Conservation (phyloP, 2,797 vertebrate species). For the Monodelphis domestica region DNA sequence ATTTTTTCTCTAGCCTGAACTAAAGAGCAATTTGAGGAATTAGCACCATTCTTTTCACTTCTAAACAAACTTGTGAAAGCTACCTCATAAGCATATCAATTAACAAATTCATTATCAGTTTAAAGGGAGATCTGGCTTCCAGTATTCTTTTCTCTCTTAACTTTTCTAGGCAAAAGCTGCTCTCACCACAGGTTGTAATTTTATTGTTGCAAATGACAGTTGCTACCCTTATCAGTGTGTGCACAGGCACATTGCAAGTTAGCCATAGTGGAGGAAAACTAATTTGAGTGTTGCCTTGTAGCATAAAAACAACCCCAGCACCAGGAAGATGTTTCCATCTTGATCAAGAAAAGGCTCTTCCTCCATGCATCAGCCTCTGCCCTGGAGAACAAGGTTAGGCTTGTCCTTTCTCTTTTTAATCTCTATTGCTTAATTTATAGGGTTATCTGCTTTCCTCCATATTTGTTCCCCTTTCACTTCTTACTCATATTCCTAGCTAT, state of each 20-base stretch:
- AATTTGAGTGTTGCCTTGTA: neutral
- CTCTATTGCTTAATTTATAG: constrained; percentile 37
- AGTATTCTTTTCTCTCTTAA: neutral
- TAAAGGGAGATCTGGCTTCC: neutral
- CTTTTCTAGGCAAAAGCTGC: neutral
- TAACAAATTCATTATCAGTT: neutral
- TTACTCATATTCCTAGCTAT: neutral
- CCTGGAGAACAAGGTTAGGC: neutral
- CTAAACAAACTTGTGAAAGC: neutral
- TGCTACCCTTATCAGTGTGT: neutral
- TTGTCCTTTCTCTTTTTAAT: constrained; percentile 11
- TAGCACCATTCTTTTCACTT: neutral
- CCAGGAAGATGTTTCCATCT: neutral
- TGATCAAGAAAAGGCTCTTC: neutral
- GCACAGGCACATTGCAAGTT: neutral
- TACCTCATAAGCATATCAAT: neutral
- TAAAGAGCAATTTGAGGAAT: neutral
- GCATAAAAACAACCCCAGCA: neutral
- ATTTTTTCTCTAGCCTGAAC: neutral
- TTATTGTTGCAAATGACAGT: neutral
- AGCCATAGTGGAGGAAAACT: neutral
- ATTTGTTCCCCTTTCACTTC: neutral
- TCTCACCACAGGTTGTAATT: neutral
- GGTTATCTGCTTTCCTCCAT: neutral
- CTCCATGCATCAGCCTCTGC: neutral